Evolutionary conservation across 2,113 vertebrate genomes (phyloP), one percentile per base, ranked within the genome.

Genomic region (Carassius carassius): DNA sequence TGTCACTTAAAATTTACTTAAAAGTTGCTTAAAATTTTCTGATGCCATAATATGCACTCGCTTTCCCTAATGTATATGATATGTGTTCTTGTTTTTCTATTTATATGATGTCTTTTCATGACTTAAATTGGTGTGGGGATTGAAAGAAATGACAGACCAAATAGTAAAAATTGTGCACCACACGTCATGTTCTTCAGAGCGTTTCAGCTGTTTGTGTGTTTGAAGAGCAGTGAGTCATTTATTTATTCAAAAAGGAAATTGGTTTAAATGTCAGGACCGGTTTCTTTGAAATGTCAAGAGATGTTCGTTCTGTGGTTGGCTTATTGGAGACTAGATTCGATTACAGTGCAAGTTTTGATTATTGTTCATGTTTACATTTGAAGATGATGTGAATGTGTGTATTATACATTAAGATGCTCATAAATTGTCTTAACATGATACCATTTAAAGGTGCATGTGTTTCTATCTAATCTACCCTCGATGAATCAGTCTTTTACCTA

Each of bases 301-400:
- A 32, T 23, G 47, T 54, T 54, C 14, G 7, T 51, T 76, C 23
- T 9, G 14, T 41, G 56, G 41, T 8, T 67, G 8, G 23, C 10
- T 44, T 65, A 67, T 65, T 67, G 62, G 29, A 11, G n/a, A 23
- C 44, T 81, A 29, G 37, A 67, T 65, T 81, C n/a, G 14, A 81
- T 67, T 81, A 4, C 62, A 32, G 23, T 81, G 77, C 56, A 44
- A 44, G 29, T 78, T 58, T 78, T 78, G 11, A 76, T 54, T 54
- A 76, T 32, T 54, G 74, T 54, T 80, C 58, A 63, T 65, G 62
- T 81, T 67, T 81, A 81, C 78, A 81, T 67, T 67, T 79, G 54
- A 16, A 62, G 21, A 79, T 79, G 35, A 41, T 8, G 54, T 79
- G 77, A 62, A 62, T 79, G 77, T 81, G 76, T 69, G 37, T 76